Percentiles rank a stretch among this genome's conserved stretches.
These are phyloP conservation scores for Enteromius viviparus DNA, from an alignment of 2,797 vertebrate species.

Conservation along the genomic window DNA sequence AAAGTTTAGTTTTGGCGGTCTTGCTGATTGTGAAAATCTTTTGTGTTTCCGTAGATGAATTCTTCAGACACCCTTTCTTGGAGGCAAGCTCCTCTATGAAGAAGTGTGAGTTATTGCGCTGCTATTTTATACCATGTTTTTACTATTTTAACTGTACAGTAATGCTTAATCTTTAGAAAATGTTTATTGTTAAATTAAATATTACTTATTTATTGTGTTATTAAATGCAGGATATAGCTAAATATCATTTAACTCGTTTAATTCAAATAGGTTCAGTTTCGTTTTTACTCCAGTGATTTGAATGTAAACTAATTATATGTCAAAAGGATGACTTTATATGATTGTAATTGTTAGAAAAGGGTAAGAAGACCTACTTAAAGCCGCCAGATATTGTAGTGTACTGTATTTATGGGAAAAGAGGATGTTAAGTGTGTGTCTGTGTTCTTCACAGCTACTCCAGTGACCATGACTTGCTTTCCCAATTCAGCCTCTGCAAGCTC, in stretches of 20 bases:
- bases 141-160: background rate
- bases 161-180: background rate
- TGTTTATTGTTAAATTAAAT: background rate
- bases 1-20: background rate
- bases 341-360: background rate
- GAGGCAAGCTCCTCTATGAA: constrained; percentile 91
- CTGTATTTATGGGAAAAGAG: background rate
- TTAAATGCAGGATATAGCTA: background rate
- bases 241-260: background rate
- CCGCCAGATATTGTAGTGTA: background rate
- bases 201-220: background rate
- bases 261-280: background rate
- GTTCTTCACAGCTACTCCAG: constrained; percentile 76
- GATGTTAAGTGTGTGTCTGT: constrained; percentile 39
- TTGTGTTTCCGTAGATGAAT: constrained; percentile 82
- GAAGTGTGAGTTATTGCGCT: constrained; percentile 85
- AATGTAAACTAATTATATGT: background rate
- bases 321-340: background rate
- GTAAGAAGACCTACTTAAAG: background rate
- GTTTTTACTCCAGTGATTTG: background rate
- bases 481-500: constrained; percentile 95
- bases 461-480: constrained; percentile 93
- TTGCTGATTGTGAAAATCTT: constrained; percentile 29
- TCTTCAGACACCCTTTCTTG: constrained; percentile 93
- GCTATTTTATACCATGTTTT: background rate